Base-by-base conservation (phyloP, 2,888 invertebrate species). In the Scaeva pyrastri region DNA sequence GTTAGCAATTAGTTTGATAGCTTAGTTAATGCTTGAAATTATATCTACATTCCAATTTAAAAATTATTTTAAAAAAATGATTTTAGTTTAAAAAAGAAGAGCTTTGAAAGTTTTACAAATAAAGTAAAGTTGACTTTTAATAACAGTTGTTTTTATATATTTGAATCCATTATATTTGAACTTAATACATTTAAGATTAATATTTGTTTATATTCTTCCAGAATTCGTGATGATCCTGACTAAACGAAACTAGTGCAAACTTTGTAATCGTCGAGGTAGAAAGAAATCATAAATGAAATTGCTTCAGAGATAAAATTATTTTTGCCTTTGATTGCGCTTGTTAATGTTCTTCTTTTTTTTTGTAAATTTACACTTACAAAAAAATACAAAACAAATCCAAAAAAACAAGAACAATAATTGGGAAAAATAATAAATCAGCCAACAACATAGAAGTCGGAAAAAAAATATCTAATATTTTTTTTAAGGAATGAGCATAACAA, bases 201-300 rank as follows among this genome's bases (percentile, higher is more conserved):
- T n/a, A n/a, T 31, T 14, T 31, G 95, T 70, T 10, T 71, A 19
- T 66, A 5, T 36, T 23, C n/a, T 88, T 88, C 3, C 94, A 96
- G 97, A 96, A 93, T 97, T 96, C 92, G 96, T 96, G 92, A 95
- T 96, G 94, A 96, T 96, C 93, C 93, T 97, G 93, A 96, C 96
- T 90, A 95, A 96, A 93, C 96, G 96, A 94, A 96, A 96, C 94
- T 96, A 96, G 95, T 93, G 91, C 86, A 89, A 88, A 88, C 79
- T 88, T 83, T 88, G 88, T 88, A 88, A 88, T 88, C 88, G 88
- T 86, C 89, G 89, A 88, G 88, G 88, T 66, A 88, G 87, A 84
- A 88, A 88, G 83, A 88, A 89, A 87, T 78, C 82, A 71, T 88
- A 88, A 79, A 87, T 82, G 64, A 45, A 77, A 43, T 58, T 60